Percentiles rank a stretch among this genome's conserved stretches.
Conservation (phyloP, 1,140 invertebrate genomes). For the Aphelinus atriplicis region DNA sequence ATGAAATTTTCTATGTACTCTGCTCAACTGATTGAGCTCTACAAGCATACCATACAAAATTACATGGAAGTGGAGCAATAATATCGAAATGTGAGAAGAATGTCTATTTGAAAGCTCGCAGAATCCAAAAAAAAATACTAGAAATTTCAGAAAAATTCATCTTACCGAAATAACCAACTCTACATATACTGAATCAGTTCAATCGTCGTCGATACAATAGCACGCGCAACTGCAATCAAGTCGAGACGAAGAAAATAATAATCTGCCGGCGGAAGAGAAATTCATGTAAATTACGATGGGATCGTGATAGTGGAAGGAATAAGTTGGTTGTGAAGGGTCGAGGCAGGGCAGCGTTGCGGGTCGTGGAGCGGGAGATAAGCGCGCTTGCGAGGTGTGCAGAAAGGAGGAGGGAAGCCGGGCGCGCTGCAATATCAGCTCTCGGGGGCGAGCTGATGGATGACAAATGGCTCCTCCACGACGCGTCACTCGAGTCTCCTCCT, state of each 20-base stretch:
- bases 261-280: slow-evolving; percentile 7
- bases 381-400: slow-evolving; percentile 12
- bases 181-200: too few species aligned
- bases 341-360: background rate
- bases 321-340: too few species aligned
- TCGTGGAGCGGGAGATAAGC: background rate
- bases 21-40: too few species aligned
- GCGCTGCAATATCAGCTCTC: background rate
- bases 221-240: too few species aligned
- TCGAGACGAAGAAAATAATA: slow-evolving; percentile 16
- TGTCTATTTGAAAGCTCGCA: too few species aligned
- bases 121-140: too few species aligned
- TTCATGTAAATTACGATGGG: slow-evolving; percentile 19
- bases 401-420: background rate
- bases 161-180: too few species aligned
- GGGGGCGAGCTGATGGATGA: slow-evolving; percentile 41
- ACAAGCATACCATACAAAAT: too few species aligned
- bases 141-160: too few species aligned
- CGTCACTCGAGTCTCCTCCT: slow-evolving; percentile 42
- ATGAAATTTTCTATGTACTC: too few species aligned
- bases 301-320: slow-evolving; percentile 10
- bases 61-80: background rate
- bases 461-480: slow-evolving; percentile 44
- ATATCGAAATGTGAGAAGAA: background rate
- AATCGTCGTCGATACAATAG: too few species aligned